Conservation (phyloP, 2,888 invertebrate genomes). For the Ophion slaviceki region DNA sequence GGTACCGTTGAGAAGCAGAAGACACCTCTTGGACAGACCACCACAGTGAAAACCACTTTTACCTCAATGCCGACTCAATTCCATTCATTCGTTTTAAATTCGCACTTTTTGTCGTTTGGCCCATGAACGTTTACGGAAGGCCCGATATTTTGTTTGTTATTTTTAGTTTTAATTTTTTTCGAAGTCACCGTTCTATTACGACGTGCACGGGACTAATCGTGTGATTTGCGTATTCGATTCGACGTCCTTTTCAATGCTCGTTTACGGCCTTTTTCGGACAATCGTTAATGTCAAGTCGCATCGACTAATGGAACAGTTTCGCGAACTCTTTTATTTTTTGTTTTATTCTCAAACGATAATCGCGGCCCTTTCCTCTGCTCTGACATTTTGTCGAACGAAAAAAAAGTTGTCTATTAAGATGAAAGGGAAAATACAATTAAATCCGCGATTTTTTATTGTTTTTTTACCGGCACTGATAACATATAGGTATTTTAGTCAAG, state of each 20-base stretch:
- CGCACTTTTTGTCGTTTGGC: slow-evolving; percentile 12
- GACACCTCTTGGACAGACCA: slow-evolving; percentile 77
- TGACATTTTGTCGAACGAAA: no score
- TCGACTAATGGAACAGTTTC: no score
- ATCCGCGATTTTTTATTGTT: background rate
- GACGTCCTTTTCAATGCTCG: no score
- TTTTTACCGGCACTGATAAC: background rate
- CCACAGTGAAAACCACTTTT: slow-evolving; percentile 39
- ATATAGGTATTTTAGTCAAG: background rate
- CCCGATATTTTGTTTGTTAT: background rate
- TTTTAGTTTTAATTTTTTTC: background rate
- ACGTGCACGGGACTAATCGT: no score
- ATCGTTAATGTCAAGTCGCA: no score
- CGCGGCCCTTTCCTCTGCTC: no score
- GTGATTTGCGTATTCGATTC: no score
- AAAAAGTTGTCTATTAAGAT: no score
- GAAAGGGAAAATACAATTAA: background rate
- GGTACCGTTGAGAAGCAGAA: slow-evolving; percentile 65
- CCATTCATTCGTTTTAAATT: background rate
- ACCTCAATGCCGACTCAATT: slow-evolving; percentile 11
- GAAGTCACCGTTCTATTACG: no score
- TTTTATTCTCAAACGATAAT: background rate
- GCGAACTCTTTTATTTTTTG: background rate
- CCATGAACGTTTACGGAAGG: background rate
- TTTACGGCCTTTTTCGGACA: no score